phyloP scores from a whole-genome alignment of 2,113 vertebrate species.

The Oenanthe melanoleuca region DNA sequence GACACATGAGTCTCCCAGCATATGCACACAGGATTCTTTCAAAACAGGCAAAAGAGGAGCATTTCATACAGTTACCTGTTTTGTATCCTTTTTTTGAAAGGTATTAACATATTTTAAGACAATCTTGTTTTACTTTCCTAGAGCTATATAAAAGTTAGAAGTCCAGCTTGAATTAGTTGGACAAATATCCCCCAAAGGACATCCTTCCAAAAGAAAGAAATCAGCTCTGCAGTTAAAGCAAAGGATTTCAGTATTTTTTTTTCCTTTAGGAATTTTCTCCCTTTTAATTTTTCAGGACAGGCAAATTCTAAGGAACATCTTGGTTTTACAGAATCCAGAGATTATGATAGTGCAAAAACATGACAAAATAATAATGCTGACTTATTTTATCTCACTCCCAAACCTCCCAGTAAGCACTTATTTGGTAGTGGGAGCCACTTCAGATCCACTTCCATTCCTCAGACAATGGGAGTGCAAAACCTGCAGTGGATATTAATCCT shows the following conservation, averaged over 20 bases:
- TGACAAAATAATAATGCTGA: neutral
- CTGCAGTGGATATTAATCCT: neutral
- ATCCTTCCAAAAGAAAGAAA: neutral
- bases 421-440: neutral
- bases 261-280: neutral
- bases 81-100: neutral
- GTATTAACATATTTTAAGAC: neutral
- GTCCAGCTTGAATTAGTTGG: neutral
- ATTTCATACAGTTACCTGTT: neutral
- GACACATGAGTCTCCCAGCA: neutral
- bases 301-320: neutral
- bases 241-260: neutral
- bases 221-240: neutral
- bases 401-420: neutral
- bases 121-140: neutral
- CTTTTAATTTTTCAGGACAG: neutral
- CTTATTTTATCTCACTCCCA: neutral
- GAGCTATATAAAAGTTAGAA: neutral
- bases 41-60: neutral
- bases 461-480: constrained; percentile 13
- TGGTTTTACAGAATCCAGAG: neutral
- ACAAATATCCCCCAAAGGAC: neutral
- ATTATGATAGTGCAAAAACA: neutral
- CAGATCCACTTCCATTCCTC: neutral
- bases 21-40: neutral